Conservation (phyloP, 2,797 vertebrate species). For the Urosaurus nigricauda region DNA sequence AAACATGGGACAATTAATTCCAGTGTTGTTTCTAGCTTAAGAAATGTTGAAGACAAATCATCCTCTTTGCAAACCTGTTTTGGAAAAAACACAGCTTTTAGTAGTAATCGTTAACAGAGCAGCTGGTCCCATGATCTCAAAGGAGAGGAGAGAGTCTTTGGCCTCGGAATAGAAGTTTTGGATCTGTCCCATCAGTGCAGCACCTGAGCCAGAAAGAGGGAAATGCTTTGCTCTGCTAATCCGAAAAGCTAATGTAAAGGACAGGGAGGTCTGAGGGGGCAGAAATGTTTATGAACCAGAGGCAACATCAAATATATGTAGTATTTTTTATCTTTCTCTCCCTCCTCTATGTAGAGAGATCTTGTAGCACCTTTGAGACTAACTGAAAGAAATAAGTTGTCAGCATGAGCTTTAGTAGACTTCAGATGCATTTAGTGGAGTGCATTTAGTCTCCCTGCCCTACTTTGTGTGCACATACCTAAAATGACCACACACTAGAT, state of each 20-base stretch:
- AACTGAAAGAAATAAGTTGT: too few species aligned
- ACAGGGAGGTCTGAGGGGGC: not conserved
- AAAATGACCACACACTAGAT: too few species aligned
- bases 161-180: not conserved
- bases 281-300: not conserved
- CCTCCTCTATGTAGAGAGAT: too few species aligned
- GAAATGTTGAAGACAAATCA: not conserved
- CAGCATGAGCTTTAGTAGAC: too few species aligned
- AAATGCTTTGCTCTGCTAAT: not conserved
- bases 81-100: not conserved
- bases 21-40: not conserved
- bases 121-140: not conserved
- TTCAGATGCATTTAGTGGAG: too few species aligned
- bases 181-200: not conserved
- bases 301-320: not conserved
- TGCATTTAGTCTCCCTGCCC: too few species aligned
- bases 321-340: too few species aligned
- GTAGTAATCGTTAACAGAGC: not conserved
- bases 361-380: too few species aligned
- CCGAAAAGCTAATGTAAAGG: not conserved
- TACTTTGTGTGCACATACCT: too few species aligned
- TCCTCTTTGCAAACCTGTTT: not conserved
- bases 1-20: not conserved
- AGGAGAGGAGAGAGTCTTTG: not conserved
- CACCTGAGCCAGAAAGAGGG: too few species aligned